These are phyloP conservation scores for Eueides isabella DNA, from an alignment of 1,140 invertebrate genomes.

Conservation along the genomic window DNA sequence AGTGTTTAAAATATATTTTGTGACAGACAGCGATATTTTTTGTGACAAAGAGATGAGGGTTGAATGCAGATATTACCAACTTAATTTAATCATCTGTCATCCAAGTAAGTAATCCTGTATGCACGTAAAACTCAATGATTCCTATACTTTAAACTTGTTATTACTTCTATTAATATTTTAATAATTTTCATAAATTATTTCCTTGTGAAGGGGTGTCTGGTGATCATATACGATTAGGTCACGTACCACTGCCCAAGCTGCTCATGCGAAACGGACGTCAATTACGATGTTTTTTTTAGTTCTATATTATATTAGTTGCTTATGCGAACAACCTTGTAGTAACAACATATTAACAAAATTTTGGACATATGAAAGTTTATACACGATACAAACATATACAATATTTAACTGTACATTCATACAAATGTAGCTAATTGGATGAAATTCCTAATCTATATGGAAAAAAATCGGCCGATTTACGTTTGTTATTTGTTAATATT, in stretches of 20 bases:
- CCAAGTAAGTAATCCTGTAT: not conserved
- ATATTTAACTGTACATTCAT: no score
- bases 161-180: not conserved
- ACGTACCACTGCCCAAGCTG: conserved; percentile 53
- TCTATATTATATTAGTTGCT: not conserved
- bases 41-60: not conserved
- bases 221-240: conserved; percentile 56
- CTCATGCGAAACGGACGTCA: conserved; percentile 41
- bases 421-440: no score
- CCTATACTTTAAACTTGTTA: not conserved
- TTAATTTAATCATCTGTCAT: not conserved
- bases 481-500: not conserved
- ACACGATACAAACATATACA: not conserved
- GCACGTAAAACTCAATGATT: not conserved
- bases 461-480: not conserved
- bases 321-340: not conserved
- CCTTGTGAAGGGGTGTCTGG: conserved; percentile 49
- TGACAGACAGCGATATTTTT: not conserved
- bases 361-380: not conserved
- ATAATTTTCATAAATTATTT: conserved; percentile 11
- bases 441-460: not conserved
- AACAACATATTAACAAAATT: not conserved
- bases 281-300: conserved; percentile 15
- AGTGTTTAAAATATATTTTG: no score
- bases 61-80: not conserved